Conservation (phyloP, 2,797 vertebrate species). For the Chelidonichthys spinosus region DNA sequence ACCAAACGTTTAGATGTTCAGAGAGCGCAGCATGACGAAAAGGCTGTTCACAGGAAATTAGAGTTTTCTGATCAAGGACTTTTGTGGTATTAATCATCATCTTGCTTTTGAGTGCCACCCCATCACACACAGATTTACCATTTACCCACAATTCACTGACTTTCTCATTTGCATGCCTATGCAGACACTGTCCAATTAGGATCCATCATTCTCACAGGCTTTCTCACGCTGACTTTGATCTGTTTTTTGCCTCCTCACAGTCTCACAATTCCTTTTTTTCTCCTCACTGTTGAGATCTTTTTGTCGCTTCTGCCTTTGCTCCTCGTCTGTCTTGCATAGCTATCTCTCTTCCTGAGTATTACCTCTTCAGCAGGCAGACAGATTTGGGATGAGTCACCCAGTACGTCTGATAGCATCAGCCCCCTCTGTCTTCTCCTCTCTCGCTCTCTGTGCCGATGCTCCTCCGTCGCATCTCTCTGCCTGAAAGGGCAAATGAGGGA, state of each 20-base stretch:
- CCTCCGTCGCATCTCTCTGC: conserved; percentile 43
- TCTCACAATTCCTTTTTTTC: conserved; percentile 45
- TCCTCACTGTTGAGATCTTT: conserved; percentile 47
- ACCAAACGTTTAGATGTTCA: conserved; percentile 68
- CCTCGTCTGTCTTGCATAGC: conserved; percentile 51
- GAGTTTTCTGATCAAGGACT: conserved; percentile 68
- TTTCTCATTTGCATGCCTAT: conserved; percentile 75
- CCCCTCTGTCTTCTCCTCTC: conserved; percentile 27
- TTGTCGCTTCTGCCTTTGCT: conserved; percentile 51
- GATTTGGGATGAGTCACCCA: conserved; percentile 77
- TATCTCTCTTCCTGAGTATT: conserved; percentile 64
- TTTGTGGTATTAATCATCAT: conserved; percentile 72
- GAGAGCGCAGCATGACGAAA: conserved; percentile 56
- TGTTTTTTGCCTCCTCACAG: conserved; percentile 44
- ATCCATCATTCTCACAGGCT: conserved; percentile 68
- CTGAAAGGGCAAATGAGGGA: conserved; percentile 72
- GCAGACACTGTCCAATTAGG: conserved; percentile 76
- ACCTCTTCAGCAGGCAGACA: conserved; percentile 66
- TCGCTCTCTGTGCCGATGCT: conserved; percentile 24
- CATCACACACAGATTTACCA: conserved; percentile 64
- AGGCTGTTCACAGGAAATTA: conserved; percentile 68
- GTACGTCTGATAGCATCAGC: conserved; percentile 66
- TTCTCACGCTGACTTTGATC: conserved; percentile 68
- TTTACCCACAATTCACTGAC: conserved; percentile 73
- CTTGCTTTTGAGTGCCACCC: conserved; percentile 39